These are phyloP conservation scores for Coregonus sp. DNA, from an alignment of 2,797 vertebrate genomes.

Conservation along the genomic window DNA sequence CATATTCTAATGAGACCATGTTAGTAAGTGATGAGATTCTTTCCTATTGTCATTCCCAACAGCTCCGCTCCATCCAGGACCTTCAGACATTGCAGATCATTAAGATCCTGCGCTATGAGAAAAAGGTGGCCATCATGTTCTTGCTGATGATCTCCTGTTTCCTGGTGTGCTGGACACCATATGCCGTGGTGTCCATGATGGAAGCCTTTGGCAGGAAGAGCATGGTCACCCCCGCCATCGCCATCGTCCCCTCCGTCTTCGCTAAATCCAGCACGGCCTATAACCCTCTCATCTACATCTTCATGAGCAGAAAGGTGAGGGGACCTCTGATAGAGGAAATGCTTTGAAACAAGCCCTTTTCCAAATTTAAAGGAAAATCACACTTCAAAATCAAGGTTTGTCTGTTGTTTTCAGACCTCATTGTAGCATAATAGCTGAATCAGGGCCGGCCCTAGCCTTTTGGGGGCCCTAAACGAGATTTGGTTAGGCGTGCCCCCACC, in stretches of 20 bases:
- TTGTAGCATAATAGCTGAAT: neutral
- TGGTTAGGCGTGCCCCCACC: too few species aligned
- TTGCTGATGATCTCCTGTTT: conserved; percentile 88
- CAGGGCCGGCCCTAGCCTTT: too few species aligned
- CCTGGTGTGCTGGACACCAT: conserved; percentile 91
- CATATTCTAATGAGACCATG: neutral
- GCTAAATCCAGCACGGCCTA: conserved; percentile 90
- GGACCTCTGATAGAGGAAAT: conserved; percentile 7
- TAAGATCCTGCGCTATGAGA: conserved; percentile 89
- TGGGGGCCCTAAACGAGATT: too few species aligned
- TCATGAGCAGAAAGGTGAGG: conserved; percentile 92
- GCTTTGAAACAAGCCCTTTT: neutral
- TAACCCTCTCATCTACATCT: conserved; percentile 90
- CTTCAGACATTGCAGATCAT: conserved; percentile 89
- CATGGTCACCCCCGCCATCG: conserved; percentile 83
- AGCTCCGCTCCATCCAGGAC: conserved; percentile 88
- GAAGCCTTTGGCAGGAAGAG: conserved; percentile 82
- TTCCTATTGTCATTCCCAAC: conserved; percentile 20
- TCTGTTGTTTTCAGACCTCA: neutral
- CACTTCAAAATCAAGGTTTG: neutral
- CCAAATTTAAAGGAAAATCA: neutral
- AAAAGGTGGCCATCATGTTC: conserved; percentile 90
- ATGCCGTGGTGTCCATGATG: conserved; percentile 86
- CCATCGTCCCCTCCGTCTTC: conserved; percentile 88
- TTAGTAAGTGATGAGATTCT: neutral